These are phyloP conservation scores for Bubo scandiacus DNA, from an alignment of 2,113 vertebrate genomes.

Conservation along the genomic window DNA sequence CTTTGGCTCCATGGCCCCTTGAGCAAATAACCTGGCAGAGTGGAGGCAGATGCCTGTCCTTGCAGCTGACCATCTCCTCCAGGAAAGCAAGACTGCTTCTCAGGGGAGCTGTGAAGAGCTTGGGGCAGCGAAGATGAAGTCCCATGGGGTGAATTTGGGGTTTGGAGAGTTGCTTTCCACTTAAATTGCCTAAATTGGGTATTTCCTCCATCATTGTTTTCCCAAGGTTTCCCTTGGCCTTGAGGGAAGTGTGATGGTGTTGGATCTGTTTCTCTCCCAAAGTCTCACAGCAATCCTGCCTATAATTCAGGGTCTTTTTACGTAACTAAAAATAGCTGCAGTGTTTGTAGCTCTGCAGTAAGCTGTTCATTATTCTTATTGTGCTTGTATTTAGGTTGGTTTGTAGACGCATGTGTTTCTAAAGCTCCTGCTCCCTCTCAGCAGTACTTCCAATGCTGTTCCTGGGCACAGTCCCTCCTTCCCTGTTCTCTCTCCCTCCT, in stretches of 20 bases:
- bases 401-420: accelerated
- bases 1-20: background rate
- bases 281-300: background rate
- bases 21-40: background rate
- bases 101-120: background rate
- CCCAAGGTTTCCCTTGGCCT: background rate
- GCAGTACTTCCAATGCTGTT: background rate
- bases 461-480: background rate
- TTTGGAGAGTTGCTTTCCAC: background rate
- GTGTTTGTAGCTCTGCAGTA: background rate
- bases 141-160: background rate
- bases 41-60: background rate
- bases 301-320: background rate
- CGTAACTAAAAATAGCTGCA: background rate
- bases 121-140: background rate
- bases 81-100: background rate
- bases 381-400: background rate
- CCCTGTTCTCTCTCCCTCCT: background rate
- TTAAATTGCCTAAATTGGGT: background rate
- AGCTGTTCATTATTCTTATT: background rate
- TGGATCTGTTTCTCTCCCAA: background rate
- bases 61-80: background rate
- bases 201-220: background rate
- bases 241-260: background rate
- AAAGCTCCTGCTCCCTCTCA: background rate